Conservation (phyloP, 1,140 invertebrate genomes). For the Drosophila albomicans region DNA sequence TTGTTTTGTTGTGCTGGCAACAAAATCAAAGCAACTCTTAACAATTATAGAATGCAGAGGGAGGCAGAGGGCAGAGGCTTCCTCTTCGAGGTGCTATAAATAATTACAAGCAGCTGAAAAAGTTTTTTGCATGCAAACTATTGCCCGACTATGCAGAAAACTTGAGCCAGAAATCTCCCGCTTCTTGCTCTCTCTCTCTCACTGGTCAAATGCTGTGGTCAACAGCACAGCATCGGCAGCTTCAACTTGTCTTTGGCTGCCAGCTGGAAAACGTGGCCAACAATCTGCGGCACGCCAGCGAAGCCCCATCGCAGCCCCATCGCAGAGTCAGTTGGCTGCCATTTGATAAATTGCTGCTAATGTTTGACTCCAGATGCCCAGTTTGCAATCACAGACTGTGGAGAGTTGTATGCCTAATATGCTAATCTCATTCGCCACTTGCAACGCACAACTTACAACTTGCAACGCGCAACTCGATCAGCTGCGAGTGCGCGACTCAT, state of each 20-base stretch:
- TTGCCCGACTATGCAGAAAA: slow-evolving; percentile 43
- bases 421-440: slow-evolving; percentile 19
- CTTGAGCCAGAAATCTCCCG: slow-evolving; percentile 22
- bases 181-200: neutral
- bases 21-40: slow-evolving; percentile 41
- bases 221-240: slow-evolving; percentile 8
- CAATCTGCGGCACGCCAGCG: slow-evolving; percentile 48
- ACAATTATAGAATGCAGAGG: slow-evolving; percentile 36
- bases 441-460: no score
- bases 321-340: neutral
- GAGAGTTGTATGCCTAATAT: slow-evolving; percentile 4
- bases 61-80: neutral
- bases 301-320: slow-evolving; percentile 3
- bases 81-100: slow-evolving; percentile 68
- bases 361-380: slow-evolving; percentile 35
- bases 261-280: slow-evolving; percentile 43
- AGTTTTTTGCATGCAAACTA: slow-evolving; percentile 50
- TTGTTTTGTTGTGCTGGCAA: neutral
- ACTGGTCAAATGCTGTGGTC: slow-evolving; percentile 44
- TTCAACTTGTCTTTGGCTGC: slow-evolving; percentile 41
- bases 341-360: slow-evolving; percentile 55
- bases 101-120: slow-evolving; percentile 74
- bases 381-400: neutral
- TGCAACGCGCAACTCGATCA: neutral
- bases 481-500: slow-evolving; percentile 3